phyloP scores from a whole-genome alignment of 2,113 vertebrate species.

The Pteronura brasiliensis region DNA sequence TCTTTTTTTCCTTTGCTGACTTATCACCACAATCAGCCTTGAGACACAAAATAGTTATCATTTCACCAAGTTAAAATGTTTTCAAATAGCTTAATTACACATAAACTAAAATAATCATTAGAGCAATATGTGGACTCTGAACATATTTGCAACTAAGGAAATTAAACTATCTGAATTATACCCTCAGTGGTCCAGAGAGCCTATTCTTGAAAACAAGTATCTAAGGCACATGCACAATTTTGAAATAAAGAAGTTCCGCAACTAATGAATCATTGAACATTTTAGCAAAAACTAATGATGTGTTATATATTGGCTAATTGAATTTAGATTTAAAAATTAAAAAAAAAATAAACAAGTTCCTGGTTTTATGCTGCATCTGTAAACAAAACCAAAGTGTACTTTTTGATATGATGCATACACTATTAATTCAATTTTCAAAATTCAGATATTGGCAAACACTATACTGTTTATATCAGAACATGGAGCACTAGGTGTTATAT shows the following conservation, averaged over 20 bases:
- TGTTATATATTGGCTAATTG: too few relatives aligned
- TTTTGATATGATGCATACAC: not conserved
- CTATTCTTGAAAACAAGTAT: not conserved
- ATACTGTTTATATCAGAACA: not conserved
- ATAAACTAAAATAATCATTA: conserved; percentile 55
- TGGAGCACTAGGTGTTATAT: too few relatives aligned
- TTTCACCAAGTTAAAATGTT: conserved; percentile 67
- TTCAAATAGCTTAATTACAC: conserved; percentile 61
- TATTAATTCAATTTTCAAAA: not conserved
- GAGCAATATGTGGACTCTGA: conserved; percentile 33
- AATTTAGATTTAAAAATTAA: too few relatives aligned
- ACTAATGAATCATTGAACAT: too few relatives aligned
- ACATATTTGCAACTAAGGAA: conserved; percentile 58
- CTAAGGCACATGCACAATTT: conserved; percentile 1
- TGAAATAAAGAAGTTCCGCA: not conserved
- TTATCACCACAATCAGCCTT: conserved; percentile 64
- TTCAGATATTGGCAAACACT: not conserved
- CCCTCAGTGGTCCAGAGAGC: not conserved
- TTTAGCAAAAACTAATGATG: too few relatives aligned
- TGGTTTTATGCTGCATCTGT: not conserved
- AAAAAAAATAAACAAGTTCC: not conserved
- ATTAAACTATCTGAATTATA: conserved; percentile 28
- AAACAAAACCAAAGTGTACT: not conserved
- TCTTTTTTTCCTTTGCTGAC: conserved; percentile 59
- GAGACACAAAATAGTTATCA: conserved; percentile 53